Base-by-base conservation (phyloP, 2,888 invertebrate species). In the Clanis bilineata region DNA sequence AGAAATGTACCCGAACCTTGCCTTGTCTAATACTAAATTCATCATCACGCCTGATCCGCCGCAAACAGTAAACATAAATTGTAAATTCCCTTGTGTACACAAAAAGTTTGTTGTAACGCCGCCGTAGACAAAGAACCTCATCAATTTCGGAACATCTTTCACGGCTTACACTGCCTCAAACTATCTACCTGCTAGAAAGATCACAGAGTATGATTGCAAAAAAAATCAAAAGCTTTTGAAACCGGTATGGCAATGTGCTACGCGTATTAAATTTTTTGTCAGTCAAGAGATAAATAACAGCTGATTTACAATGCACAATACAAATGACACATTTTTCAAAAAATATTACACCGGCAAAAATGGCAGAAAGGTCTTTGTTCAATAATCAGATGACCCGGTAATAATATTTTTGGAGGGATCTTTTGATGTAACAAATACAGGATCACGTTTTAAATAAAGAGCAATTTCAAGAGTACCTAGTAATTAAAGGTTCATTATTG, bases 91-190 rank as follows among this genome's bases (percentile, higher is more conserved):
- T 51, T 9, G 28, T 15, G 28, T 18, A 10, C 28, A 32, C 18
- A 12, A 51, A 51, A 28, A 51, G 7, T 32, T 32, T 51, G 28
- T 51, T 32, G 18, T 7, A n/a, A n/a, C n/a, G 15, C 18, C 18
- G 28, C 10, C 32, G 15, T 28, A 51, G 32, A 51, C 51, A 51
- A 51, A 32, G 51, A 28, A 32, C 28, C 28, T 51, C 10, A 51
- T 51, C 51, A 51, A 51, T 51, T 51, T 51, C 10, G 51, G 32
- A 51, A 51, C 51, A 51, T 51, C 51, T 51, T 51, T 51, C 51
- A 51, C 32, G 18, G 51, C 51, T 51, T 51, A 51, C 18, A 21
- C 15, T 51, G 32, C 3, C 18, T 18, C 32, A 28, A 32, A 51
- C 32, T 12, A 51, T 15, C 28, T 51, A 32, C 51, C 51, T 51